These are phyloP conservation scores for Epinotia nisella DNA, from an alignment of 2,888 invertebrate species.

Conservation along the genomic window DNA sequence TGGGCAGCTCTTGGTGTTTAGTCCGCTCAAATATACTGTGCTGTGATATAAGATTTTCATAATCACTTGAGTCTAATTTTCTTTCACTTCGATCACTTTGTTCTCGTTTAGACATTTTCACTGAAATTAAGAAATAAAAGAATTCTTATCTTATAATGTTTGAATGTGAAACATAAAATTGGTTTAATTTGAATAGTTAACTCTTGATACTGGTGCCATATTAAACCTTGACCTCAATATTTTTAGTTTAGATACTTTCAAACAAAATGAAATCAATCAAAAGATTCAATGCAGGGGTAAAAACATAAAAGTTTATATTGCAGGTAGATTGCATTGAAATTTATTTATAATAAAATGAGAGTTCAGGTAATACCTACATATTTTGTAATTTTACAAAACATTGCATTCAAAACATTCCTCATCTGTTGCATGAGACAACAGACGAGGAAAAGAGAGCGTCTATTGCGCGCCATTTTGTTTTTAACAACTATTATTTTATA, in stretches of 20 bases:
- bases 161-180: background rate
- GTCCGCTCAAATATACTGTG: constrained; percentile 81
- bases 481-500: constrained; percentile 21
- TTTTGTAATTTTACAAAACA: background rate
- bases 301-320: background rate
- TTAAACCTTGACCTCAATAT: constrained; percentile 3
- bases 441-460: constrained; percentile 33
- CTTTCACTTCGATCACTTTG: constrained; percentile 77
- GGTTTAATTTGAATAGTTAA: background rate
- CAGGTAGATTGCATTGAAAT: background rate
- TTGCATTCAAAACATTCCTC: constrained; percentile 16
- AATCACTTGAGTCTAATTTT: constrained; percentile 79
- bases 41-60: constrained; percentile 80
- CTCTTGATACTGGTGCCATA: background rate
- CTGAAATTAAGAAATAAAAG: constrained; percentile 34
- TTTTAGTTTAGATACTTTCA: background rate
- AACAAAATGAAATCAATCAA: background rate
- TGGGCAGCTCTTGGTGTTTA: constrained; percentile 78
- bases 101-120: constrained; percentile 81
- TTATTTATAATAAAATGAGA: background rate
- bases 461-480: constrained; percentile 45
- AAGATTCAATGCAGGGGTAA: background rate
- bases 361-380: background rate
- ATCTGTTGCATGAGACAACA: constrained; percentile 36
- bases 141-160: background rate